phyloP scores from a whole-genome alignment of 2,113 vertebrate species.

The Antechinus flavipes region DNA sequence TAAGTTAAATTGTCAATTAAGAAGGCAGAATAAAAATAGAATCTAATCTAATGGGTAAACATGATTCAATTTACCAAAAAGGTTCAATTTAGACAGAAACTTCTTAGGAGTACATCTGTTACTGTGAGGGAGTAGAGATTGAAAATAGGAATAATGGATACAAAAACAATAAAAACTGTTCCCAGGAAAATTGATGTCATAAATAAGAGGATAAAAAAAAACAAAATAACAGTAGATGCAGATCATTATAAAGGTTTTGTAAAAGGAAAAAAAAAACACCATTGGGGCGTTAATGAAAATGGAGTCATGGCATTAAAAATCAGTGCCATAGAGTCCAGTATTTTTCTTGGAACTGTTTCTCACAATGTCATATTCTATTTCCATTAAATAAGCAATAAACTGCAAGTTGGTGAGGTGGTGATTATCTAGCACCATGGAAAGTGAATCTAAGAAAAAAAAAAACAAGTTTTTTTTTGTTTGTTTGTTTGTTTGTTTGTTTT shows the following conservation, averaged over 20 bases:
- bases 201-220: neutral
- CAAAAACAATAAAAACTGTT: neutral
- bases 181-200: neutral
- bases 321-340: neutral
- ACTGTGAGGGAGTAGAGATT: neutral
- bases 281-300: neutral
- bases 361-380: slow-evolving; percentile 57
- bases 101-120: neutral
- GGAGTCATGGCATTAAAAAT: neutral
- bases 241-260: neutral
- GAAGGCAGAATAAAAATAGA: neutral
- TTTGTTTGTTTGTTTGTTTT: too few species aligned
- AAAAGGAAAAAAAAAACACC: neutral
- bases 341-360: neutral
- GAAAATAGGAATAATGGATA: neutral
- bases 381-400: slow-evolving; percentile 39
- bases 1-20: neutral
- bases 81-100: neutral
- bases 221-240: neutral
- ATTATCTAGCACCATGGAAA: slow-evolving; percentile 50
- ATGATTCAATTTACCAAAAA: neutral
- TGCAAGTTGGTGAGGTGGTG: neutral
- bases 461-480: neutral
- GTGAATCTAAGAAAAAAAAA: slow-evolving; percentile 38
- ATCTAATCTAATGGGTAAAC: neutral